Base-by-base conservation (phyloP, 64 coral and sea anemone genomes). In the Platygyra sinensis region DNA sequence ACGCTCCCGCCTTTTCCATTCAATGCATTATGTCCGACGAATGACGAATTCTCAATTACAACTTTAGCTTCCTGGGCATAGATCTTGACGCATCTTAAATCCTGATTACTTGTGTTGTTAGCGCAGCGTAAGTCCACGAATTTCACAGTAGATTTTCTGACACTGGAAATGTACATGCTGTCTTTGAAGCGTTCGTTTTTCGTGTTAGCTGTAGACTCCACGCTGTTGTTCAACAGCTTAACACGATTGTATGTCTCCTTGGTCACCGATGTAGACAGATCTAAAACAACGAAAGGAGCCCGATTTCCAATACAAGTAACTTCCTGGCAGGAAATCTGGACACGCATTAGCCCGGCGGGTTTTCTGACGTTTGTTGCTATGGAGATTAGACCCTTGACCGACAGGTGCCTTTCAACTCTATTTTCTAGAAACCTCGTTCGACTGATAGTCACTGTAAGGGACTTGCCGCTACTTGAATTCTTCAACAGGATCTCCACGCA, bases 61-160 rank as follows among this genome's bases (percentile, higher is more conserved):
- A 85, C 63, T 50, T 85, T 51, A 9, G 81, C 36, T 50, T 67
- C 32, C 9, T 52, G 0, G 8, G 81, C 49, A 72, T 64, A 71
- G 29, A 85, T 85, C 39, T 85, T 85, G 3, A 85, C 69, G 39
- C 81, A 85, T 52, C 81, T 85, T 36, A 85, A 32, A 50, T 63
- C 81, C 22, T 24, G 30, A 4, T 85, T 11, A 50, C 64, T 71
- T 8, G 36, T 85, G 81, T 85, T 85, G 81, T 85, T 85, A 51
- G 62, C 63, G 39, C 81, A 85, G 4, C n/a, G 31, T 22, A 85
- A 51, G 36, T 72, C 5, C 2, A 18, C 18, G 67, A 85, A 85
- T 39, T 9, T 51, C 27, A n/a, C 63, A 32, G 52, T n/a, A 16
- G 38, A 25, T 39, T 85, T 85, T 49, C 38, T 71, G 27, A 13